Evolutionary conservation across 2,113 vertebrate species (phyloP), one percentile per base, ranked within the genome.

Genomic region (Podocnemis expansa): DNA sequence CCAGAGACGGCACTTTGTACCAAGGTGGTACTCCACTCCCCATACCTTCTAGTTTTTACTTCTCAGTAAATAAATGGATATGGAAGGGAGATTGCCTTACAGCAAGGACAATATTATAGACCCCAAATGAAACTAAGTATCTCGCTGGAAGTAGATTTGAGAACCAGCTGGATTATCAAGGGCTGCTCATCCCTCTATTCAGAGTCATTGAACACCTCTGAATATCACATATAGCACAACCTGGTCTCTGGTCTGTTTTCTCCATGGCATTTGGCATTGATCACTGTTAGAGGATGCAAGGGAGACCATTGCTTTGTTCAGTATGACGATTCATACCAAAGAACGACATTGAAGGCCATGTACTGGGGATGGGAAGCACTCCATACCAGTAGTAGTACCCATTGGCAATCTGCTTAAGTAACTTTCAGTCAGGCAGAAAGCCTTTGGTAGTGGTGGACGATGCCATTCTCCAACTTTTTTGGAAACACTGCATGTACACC

Each of bases 11-110:
- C 43, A 67, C 93, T 41, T 49, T 86, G 51, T 19, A 10, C 49
- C 73, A 86, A 45, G 79, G 51, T 17, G 22, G 27, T 89, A 90
- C 92, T 58, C 55, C 47, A 75, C 24, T 93, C 41, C 27, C 80
- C 55, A 89, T 27, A 84, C 21, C 52, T 80, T 91, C 60, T 12
- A 81, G 41, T 95, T 93, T 96, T 87, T 58, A 86, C 38, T 90
- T 93, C 84, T 83, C 14, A 38, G 25, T 47, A 22, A 38, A 34
- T 38, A 38, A 70, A 76, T 58, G 88, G 51, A 29, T 55, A 29
- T 38, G 38, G 27, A 85, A 45, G 52, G 55, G 45, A 76, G 47
- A 9, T 55, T 55, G 22, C 51, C 54, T 55, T 56, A 55, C 4
- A 2, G 76, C 34, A 52, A 82, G 41, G 58, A n/a, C 10, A 90